These are phyloP conservation scores for Dasyurus viverrinus DNA, from an alignment of 2,113 vertebrate genomes.

Conservation along the genomic window DNA sequence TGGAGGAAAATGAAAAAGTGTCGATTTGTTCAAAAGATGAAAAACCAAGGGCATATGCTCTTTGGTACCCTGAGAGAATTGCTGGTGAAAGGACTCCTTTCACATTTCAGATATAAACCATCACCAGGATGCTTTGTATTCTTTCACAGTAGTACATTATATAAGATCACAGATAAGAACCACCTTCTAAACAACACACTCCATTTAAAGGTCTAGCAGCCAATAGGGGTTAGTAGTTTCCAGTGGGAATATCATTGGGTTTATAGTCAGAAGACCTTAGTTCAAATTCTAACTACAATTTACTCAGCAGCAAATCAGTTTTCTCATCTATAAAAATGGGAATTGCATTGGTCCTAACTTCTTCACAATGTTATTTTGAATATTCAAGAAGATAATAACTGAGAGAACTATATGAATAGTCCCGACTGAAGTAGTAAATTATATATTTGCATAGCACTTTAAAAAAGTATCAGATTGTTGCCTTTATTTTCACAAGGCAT, in stretches of 20 bases:
- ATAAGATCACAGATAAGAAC: background rate
- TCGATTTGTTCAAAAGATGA: background rate
- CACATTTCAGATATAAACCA: background rate
- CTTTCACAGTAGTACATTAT: constrained; percentile 35
- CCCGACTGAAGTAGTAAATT: background rate
- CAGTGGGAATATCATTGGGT: background rate
- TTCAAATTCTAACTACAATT: background rate
- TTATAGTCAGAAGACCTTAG: background rate
- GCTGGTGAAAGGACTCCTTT: background rate
- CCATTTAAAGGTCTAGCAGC: background rate
- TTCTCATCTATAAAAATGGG: background rate
- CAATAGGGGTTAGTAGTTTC: background rate
- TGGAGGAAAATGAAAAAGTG: constrained; percentile 2
- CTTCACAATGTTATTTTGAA: background rate
- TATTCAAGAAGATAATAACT: background rate
- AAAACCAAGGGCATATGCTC: background rate
- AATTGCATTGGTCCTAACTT: background rate
- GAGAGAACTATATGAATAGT: background rate
- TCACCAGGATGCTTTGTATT: background rate
- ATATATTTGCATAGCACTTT: background rate
- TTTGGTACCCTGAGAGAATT: background rate
- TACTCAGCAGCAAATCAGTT: background rate
- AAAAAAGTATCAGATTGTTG: background rate
- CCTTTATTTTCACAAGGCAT: background rate
- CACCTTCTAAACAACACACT: background rate